phyloP scores from a whole-genome alignment of 2,888 invertebrate genomes.

The Prosapia bicincta region DNA sequence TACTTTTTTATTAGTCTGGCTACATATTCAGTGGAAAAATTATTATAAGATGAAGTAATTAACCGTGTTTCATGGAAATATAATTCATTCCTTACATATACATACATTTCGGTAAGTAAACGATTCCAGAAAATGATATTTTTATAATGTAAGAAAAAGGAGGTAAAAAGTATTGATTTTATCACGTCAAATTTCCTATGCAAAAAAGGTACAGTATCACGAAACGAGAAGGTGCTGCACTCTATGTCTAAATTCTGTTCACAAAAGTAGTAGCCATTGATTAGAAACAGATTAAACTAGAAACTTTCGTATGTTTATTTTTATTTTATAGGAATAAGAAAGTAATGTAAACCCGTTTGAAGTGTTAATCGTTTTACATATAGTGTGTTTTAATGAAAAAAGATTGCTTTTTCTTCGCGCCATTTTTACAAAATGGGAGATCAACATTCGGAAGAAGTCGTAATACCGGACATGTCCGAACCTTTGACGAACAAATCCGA shows the following conservation, averaged over 20 bases:
- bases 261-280: background rate
- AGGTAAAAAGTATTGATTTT: background rate
- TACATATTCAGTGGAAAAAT: too few species aligned
- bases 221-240: background rate
- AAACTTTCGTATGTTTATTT: background rate
- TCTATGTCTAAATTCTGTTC: too few species aligned
- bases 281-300: background rate
- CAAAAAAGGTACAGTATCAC: background rate
- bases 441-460: conserved; percentile 51
- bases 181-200: background rate
- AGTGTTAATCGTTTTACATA: too few species aligned
- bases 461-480: conserved; percentile 54
- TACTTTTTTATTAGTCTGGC: too few species aligned
- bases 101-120: too few species aligned
- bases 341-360: too few species aligned
- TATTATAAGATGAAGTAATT: too few species aligned
- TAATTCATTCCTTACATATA: too few species aligned
- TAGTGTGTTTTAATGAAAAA: background rate
- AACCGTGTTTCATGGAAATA: too few species aligned
- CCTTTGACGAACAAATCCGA: conserved; percentile 51
- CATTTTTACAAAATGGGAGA: conserved; percentile 35
- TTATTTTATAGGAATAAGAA: too few species aligned
- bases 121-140: too few species aligned
- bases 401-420: conserved; percentile 18
- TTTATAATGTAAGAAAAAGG: too few species aligned